phyloP scores from a whole-genome alignment of 2,797 vertebrate species.

The Phoeniculus purpureus region DNA sequence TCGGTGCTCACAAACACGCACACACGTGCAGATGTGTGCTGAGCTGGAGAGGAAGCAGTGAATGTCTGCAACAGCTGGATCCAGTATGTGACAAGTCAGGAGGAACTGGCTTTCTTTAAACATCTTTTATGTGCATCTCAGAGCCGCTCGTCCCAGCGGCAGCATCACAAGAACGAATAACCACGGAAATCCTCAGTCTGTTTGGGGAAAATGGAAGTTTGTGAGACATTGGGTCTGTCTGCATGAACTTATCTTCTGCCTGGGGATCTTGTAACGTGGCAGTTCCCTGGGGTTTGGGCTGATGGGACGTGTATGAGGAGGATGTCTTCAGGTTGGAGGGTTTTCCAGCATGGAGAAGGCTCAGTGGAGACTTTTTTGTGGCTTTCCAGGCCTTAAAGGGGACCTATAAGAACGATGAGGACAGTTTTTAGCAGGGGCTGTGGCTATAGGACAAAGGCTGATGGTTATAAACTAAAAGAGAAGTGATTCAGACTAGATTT shows the following conservation, averaged over 20 bases:
- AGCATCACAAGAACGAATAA: not conserved
- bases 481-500: too few relatives aligned
- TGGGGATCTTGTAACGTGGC: not conserved
- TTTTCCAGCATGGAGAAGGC: not conserved
- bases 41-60: not conserved
- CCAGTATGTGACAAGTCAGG: not conserved
- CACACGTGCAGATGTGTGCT: not conserved
- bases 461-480: not conserved
- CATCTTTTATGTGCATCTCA: not conserved
- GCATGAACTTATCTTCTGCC: not conserved
- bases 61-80: slow-evolving; percentile 47
- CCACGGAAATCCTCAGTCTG: not conserved
- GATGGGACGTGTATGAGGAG: not conserved
- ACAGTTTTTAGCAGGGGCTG: not conserved
- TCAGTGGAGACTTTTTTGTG: not conserved
- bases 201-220: not conserved
- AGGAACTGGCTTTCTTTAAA: slow-evolving; percentile 15
- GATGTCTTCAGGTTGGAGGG: not conserved
- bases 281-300: not conserved
- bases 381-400: not conserved
- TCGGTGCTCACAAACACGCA: slow-evolving; percentile 1
- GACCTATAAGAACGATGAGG: not conserved
- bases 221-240: not conserved
- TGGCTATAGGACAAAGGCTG: not conserved
- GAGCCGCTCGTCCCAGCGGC: not conserved